A percentile compares a stretch with the other conserved stretches of the same genome.
These are phyloP conservation scores for Calonectris borealis DNA, from an alignment of 2,113 vertebrate genomes.

Conservation along the genomic window DNA sequence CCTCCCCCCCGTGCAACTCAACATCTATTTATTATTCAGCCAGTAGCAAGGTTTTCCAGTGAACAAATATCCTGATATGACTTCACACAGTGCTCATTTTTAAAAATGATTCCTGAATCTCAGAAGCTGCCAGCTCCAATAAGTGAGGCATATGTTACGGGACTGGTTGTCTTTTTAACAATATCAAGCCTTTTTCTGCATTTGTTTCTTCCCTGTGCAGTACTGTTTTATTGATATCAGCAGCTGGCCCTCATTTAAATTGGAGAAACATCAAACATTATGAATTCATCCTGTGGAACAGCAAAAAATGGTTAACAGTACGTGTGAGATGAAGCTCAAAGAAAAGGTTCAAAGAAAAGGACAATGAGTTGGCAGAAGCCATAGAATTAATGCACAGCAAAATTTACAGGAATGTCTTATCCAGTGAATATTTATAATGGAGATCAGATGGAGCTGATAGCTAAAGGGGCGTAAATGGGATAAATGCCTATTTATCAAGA, in stretches of 20 bases:
- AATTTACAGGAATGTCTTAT: background rate
- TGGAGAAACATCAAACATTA: background rate
- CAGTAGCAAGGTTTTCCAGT: background rate
- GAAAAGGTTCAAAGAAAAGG: background rate
- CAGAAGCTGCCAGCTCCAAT: background rate
- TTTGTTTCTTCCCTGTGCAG: background rate
- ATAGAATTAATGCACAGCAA: background rate
- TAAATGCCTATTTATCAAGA: background rate
- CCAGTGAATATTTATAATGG: background rate
- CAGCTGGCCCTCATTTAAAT: background rate
- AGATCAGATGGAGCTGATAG: background rate
- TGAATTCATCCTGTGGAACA: background rate
- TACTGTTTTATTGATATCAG: background rate
- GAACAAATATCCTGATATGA: background rate
- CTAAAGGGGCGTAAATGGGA: background rate
- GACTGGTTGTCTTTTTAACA: background rate
- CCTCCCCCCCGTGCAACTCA: accelerated
- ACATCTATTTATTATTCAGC: background rate
- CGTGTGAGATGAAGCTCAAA: background rate
- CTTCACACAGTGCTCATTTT: background rate
- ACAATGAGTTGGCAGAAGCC: background rate
- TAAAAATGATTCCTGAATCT: background rate
- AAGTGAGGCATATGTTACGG: background rate
- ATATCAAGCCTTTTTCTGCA: background rate
- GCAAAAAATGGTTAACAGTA: background rate